Conservation (phyloP, 2,888 invertebrate genomes). For the Tricholauxania praeusta region DNA sequence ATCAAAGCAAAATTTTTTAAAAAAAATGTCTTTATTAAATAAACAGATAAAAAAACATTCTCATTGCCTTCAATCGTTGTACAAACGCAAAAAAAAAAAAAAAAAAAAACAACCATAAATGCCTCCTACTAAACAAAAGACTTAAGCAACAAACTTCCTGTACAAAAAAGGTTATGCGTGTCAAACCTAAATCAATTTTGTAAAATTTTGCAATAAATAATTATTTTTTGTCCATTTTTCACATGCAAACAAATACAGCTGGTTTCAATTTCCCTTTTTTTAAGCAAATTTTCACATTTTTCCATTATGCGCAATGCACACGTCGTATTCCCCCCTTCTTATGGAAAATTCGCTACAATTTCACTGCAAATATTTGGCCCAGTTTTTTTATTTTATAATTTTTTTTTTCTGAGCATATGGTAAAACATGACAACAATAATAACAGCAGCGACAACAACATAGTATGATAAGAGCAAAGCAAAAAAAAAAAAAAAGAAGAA, state of each 20-base stretch:
- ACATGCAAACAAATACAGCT: background rate
- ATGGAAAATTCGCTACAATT: background rate
- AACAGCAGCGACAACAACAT: background rate
- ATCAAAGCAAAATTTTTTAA: too few relatives aligned
- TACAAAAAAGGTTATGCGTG: background rate
- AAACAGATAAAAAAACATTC: too few relatives aligned
- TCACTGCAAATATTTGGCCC: constrained; percentile 22
- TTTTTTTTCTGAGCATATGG: too few relatives aligned
- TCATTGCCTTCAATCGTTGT: too few relatives aligned
- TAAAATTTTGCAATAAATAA: too few relatives aligned
- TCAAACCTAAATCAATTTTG: too few relatives aligned
- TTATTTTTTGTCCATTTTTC: background rate
- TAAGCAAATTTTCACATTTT: background rate
- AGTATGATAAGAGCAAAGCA: background rate
- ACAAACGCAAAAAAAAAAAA: too few relatives aligned
- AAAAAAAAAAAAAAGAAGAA: too few relatives aligned
- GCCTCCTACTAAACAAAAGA: constrained; percentile 7
- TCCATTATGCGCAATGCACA: background rate
- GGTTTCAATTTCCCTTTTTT: constrained; percentile 5
- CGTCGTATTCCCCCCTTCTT: too few relatives aligned
- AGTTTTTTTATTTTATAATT: background rate
- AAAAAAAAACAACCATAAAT: too few relatives aligned
- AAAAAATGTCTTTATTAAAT: too few relatives aligned
- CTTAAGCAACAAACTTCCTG: constrained; percentile 17
- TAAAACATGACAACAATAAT: background rate